phyloP scores from a whole-genome alignment of 2,888 invertebrate species.

The Muschampia plurimacula region DNA sequence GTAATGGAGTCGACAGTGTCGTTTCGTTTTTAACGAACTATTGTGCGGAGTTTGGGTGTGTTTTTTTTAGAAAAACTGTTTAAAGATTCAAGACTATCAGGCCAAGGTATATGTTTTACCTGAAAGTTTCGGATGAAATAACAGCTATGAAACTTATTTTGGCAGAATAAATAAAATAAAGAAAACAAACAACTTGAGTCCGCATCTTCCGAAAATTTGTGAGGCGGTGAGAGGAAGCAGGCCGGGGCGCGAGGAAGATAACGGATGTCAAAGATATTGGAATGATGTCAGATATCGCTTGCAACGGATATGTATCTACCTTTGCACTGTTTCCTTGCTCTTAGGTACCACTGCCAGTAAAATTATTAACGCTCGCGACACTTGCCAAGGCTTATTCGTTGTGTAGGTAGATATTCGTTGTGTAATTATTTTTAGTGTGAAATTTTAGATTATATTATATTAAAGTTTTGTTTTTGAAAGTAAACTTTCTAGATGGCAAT shows the following conservation, averaged over 20 bases:
- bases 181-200: constrained; percentile 85
- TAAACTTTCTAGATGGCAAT: too few relatives aligned
- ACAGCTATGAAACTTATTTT: constrained; percentile 84
- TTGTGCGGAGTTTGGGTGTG: constrained; percentile 22
- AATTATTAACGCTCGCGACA: constrained; percentile 41
- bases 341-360: constrained; percentile 53
- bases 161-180: constrained; percentile 84
- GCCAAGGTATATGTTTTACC: constrained; percentile 71
- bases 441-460: too few relatives aligned
- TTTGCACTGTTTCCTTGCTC: constrained; percentile 59
- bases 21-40: constrained; percentile 45
- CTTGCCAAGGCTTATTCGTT: constrained; percentile 49
- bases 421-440: background rate
- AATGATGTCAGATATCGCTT: constrained; percentile 77
- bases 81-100: constrained; percentile 63
- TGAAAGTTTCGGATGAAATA: constrained; percentile 82
- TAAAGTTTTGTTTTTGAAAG: too few relatives aligned
- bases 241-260: constrained; percentile 56
- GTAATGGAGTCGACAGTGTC: constrained; percentile 52
- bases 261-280: constrained; percentile 79
- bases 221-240: constrained; percentile 55
- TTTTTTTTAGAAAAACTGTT: constrained; percentile 27
- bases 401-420: background rate
- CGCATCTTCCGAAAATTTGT: constrained; percentile 78
- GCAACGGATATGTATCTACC: constrained; percentile 70